Evolutionary conservation across 53 echinoderm and acorn worm genomes (phyloP), one percentile per base, ranked within the genome.

Genomic region (Echinometra lucunter): DNA sequence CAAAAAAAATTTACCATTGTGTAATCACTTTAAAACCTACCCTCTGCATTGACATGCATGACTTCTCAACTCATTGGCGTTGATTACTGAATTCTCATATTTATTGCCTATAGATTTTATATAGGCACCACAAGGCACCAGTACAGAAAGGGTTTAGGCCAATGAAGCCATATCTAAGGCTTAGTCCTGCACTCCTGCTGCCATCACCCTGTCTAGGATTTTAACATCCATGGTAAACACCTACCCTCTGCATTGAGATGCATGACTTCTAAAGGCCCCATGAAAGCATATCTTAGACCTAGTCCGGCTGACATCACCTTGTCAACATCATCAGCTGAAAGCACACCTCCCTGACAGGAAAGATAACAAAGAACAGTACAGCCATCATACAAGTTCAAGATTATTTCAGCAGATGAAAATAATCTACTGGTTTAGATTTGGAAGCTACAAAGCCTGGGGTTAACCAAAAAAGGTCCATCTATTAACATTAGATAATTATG

Each of bases 181-280:
- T 97, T 25, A 96, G 96, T 15, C 97, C 98, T 5, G 96, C 96
- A 40, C 93, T 91, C 96, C 97, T 2, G 95, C 95, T 47, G 94
- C 91, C 96, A 98, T 97, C 25, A 96, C 96, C 91, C 96, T 97
- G 93, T 98, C 98, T 35, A 98, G 28, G 78, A 78, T 12, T 78
- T 38, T 19, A 53, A 28, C n/a, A 0, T 85, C 49, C 10, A 49
- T 40, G 42, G n/a, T 85, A 28, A 47, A n/a, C 13, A 37, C 83
- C 4, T 85, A 98, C 98, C 98, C 90, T 98, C 97, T 23, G 98
- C 98, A 93, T 98, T 98, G 32, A 98, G 98, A 87, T 98, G 98
- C 92, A 97, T 96, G 74, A 97, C 97, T 95, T 97, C 98, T 82
- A 98, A 95, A 42, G 98, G 98, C 19, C 98, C 98, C 37, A 97